Evolutionary conservation across 1,140 invertebrate genomes (phyloP).

Genomic region (Physella acuta): DNA sequence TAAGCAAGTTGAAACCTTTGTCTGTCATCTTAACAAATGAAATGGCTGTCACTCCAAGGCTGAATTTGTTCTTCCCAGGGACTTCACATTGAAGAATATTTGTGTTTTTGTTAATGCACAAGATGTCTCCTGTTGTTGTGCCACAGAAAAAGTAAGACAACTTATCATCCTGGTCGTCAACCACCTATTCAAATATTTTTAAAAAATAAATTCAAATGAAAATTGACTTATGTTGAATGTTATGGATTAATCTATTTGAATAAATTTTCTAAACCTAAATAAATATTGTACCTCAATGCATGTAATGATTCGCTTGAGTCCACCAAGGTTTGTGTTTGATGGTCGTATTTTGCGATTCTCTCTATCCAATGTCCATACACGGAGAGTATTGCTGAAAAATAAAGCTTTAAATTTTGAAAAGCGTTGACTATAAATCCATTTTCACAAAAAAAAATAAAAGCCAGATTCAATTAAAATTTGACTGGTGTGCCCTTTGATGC

Average conservation of each 20-base stretch:
- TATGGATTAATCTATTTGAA: too few relatives aligned
- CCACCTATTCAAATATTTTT: conserved; percentile 18
- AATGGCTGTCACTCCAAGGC: conserved; percentile 69
- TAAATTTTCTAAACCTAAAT: not conserved
- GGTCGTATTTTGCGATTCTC: conserved; percentile 71
- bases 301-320: conserved; percentile 60
- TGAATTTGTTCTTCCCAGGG: conserved; percentile 55
- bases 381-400: conserved; percentile 66
- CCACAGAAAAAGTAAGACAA: conserved; percentile 73
- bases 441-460: too few relatives aligned
- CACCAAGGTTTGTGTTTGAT: conserved; percentile 68
- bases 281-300: conserved; percentile 60
- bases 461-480: too few relatives aligned
- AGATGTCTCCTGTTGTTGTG: conserved; percentile 76
- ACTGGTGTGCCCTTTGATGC: too few relatives aligned
- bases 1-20: conserved; percentile 63
- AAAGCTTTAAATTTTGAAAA: conserved; percentile 8
- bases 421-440: too few relatives aligned
- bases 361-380: conserved; percentile 77
- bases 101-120: conserved; percentile 58
- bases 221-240: not conserved
- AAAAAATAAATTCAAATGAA: not conserved
- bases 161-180: conserved; percentile 23
- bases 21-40: conserved; percentile 63
- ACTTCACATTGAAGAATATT: conserved; percentile 50